These are phyloP conservation scores for Cephalotes varians DNA, from an alignment of 2,888 invertebrate genomes.

Conservation along the genomic window DNA sequence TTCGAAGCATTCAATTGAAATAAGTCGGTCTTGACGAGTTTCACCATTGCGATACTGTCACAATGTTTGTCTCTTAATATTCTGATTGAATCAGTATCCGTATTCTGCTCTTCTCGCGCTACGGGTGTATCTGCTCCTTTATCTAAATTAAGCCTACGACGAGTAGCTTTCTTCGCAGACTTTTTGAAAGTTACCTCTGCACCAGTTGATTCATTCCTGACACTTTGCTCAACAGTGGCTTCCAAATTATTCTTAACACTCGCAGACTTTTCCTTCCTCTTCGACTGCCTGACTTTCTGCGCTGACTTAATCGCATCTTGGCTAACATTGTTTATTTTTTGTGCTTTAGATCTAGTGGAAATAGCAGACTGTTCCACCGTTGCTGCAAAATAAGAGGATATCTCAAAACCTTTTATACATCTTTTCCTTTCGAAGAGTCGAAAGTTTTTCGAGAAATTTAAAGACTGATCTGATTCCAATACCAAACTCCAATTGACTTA, in stretches of 20 bases:
- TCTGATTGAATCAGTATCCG: neutral
- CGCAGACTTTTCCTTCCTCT: neutral
- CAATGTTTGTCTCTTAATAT: neutral
- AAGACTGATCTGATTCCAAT: neutral
- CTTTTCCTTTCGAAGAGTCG: neutral
- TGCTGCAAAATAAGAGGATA: neutral
- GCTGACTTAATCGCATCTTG: neutral
- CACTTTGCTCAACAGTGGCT: neutral
- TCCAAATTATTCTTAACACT: neutral
- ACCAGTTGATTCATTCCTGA: neutral
- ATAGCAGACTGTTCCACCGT: neutral
- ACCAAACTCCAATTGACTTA: neutral
- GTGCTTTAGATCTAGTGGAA: conserved; percentile 23
- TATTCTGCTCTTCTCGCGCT: neutral
- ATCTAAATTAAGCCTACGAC: neutral
- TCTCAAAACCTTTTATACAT: neutral
- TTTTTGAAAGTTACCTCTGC: neutral
- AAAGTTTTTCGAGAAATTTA: neutral
- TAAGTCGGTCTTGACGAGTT: too few relatives aligned
- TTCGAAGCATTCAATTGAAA: neutral
- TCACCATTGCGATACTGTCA: neutral
- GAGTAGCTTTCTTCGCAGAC: neutral
- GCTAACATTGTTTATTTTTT: neutral
- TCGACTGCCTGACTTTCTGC: neutral
- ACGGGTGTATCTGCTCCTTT: neutral